Conservation (phyloP, 2,888 invertebrate species). For the Acanthococcus lagerstroemiae region DNA sequence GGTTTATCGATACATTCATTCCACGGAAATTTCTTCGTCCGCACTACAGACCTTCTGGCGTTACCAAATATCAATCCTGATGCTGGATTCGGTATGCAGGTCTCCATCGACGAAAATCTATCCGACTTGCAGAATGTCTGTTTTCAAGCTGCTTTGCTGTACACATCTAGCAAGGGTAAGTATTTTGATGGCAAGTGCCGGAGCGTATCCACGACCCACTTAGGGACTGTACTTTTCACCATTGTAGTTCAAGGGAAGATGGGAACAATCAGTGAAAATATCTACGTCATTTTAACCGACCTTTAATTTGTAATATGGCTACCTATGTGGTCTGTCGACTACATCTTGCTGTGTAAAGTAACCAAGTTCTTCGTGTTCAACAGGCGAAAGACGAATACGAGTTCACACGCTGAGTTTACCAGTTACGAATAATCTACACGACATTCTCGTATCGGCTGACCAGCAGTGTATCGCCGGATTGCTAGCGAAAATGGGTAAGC, state of each 20-base stretch:
- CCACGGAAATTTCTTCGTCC: slow-evolving; percentile 98
- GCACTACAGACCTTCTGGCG: slow-evolving; percentile 91
- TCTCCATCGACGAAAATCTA: slow-evolving; percentile 84
- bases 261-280: too few relatives aligned
- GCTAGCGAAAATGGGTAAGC: slow-evolving; percentile 85
- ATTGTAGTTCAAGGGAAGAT: too few relatives aligned
- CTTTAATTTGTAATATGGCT: too few relatives aligned
- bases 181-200: not conserved
- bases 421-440: slow-evolving; percentile 69
- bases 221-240: too few relatives aligned
- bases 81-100: slow-evolving; percentile 95
- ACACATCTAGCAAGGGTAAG: slow-evolving; percentile 81
- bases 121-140: slow-evolving; percentile 78
- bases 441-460: slow-evolving; percentile 82
- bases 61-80: slow-evolving; percentile 97
- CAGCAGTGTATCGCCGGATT: slow-evolving; percentile 86
- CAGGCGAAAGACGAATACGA: slow-evolving; percentile 88
- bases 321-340: not conserved
- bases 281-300: too few relatives aligned
- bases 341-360: slow-evolving; percentile 34
- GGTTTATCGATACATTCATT: slow-evolving; percentile 94
- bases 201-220: too few relatives aligned
- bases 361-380: too few relatives aligned
- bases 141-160: slow-evolving; percentile 95
- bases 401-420: slow-evolving; percentile 96